Conservation (phyloP, 2,113 vertebrate genomes). For the Odobenus rosmarus region DNA sequence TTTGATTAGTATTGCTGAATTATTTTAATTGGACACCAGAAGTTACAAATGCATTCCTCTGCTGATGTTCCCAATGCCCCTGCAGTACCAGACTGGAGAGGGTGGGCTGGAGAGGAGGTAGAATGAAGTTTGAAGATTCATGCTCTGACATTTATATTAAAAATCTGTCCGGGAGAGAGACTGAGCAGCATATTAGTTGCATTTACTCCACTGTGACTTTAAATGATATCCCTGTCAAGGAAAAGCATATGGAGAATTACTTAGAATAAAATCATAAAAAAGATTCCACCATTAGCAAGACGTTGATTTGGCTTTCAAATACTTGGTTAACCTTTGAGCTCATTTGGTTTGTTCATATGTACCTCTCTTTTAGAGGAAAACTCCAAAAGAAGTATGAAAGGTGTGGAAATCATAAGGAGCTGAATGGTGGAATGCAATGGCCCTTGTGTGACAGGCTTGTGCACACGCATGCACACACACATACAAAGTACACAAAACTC, state of each 20-base stretch:
- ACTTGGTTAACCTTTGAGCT: slow-evolving; percentile 32
- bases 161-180: slow-evolving; percentile 43
- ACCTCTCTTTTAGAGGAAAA: background rate
- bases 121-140: background rate
- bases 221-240: slow-evolving; percentile 56
- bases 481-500: background rate
- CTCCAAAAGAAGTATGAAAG: background rate
- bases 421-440: rapidly evolving
- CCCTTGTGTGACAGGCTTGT: rapidly evolving
- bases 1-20: background rate
- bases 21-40: background rate
- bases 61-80: background rate
- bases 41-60: background rate
- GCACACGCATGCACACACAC: background rate
- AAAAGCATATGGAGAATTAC: slow-evolving; percentile 16
- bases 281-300: slow-evolving; percentile 39
- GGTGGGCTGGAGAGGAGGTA: background rate
- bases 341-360: background rate
- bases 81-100: background rate
- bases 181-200: slow-evolving; percentile 19
- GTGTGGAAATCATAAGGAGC: background rate
- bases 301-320: slow-evolving; percentile 60
- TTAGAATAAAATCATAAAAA: slow-evolving; percentile 49
- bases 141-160: slow-evolving; percentile 61
- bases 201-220: slow-evolving; percentile 60